Conservation (phyloP, 2,113 vertebrate genomes). For the Regulus satrapa region DNA sequence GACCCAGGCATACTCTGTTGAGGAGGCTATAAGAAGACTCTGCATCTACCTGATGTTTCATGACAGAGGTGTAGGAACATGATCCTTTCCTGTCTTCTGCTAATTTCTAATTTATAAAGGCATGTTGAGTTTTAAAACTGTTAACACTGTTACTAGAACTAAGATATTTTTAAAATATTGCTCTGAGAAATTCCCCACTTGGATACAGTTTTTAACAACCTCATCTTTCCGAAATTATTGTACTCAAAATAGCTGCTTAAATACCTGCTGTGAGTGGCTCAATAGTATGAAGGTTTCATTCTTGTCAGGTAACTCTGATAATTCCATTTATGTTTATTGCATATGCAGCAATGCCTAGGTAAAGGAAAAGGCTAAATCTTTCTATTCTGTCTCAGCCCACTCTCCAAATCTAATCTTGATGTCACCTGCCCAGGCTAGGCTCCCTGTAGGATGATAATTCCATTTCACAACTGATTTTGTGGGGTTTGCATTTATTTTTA, state of each 20-base stretch:
- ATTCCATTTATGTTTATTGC: background rate
- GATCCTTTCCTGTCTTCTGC: constrained; percentile 5
- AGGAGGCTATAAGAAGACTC: background rate
- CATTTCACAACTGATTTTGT: background rate
- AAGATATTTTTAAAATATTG: background rate
- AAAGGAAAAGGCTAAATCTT: background rate
- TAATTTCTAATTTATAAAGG: constrained; percentile 29
- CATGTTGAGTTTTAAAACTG: background rate
- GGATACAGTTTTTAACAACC: background rate
- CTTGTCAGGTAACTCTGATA: background rate
- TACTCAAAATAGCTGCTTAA: background rate
- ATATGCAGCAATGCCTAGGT: background rate
- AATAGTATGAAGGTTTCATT: background rate
- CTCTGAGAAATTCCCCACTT: background rate
- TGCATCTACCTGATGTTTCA: background rate
- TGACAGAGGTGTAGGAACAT: background rate
- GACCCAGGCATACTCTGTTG: background rate
- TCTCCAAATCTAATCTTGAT: background rate
- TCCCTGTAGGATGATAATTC: background rate
- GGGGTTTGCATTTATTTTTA: background rate
- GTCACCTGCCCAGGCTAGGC: background rate
- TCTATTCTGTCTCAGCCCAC: background rate
- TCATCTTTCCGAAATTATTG: background rate
- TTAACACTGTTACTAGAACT: background rate
- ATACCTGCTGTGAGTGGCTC: background rate